These are phyloP conservation scores for Cataglyphis livida DNA, from an alignment of 2,888 invertebrate species.

Conservation along the genomic window DNA sequence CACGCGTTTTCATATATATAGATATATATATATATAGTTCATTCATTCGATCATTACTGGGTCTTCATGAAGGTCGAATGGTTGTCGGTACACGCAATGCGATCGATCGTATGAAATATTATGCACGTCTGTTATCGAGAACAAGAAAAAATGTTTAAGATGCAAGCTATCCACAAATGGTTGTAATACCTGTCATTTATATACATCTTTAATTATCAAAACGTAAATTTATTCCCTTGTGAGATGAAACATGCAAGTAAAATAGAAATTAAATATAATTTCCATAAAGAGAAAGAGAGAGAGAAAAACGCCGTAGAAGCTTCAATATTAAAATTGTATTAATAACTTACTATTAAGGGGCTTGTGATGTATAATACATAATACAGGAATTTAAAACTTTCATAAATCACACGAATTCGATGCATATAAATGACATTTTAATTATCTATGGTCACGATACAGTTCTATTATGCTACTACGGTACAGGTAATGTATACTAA, in stretches of 20 bases:
- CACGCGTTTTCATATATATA: constrained; percentile 32
- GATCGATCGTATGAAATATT: constrained; percentile 68
- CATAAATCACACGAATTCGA: constrained; percentile 8
- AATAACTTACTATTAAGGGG: not conserved
- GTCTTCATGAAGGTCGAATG: constrained; percentile 49
- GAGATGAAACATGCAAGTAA: not conserved
- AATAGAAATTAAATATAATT: not conserved
- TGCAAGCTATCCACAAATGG: constrained; percentile 48
- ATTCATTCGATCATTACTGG: constrained; percentile 58
- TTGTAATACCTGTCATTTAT: constrained; percentile 43
- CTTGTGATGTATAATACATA: not conserved
- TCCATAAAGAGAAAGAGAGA: not conserved
- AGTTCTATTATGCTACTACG: constrained; percentile 57
- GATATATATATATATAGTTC: not conserved
- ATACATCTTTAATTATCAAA: constrained; percentile 15
- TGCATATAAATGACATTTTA: constrained; percentile 50
- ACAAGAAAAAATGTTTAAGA: constrained; percentile 57
- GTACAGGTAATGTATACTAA: constrained; percentile 57
- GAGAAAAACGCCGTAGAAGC: not conserved
- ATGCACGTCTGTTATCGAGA: constrained; percentile 48
- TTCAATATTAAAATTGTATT: not conserved
- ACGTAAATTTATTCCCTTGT: not conserved
- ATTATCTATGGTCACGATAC: constrained; percentile 47
- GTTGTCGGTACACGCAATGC: constrained; percentile 65
- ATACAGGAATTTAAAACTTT: not conserved